Evolutionary conservation across 2,888 invertebrate species (phyloP).

Genomic region (Xanthia togata): DNA sequence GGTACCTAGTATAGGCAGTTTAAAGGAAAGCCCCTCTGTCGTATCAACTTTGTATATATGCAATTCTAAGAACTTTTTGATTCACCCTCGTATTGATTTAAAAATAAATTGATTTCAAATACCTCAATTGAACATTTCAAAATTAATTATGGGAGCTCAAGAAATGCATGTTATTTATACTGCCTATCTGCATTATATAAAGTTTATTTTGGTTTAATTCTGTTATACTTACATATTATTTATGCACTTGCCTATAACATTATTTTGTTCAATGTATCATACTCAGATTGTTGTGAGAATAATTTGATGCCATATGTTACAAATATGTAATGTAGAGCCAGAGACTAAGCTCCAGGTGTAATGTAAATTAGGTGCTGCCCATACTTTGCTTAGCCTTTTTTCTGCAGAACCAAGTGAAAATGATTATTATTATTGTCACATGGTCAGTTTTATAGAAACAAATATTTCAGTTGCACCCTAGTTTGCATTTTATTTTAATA

Average conservation of each 20-base stretch:
- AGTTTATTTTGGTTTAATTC: background rate
- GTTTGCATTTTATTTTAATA: background rate
- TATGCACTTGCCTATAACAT: constrained; percentile 5
- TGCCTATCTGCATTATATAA: background rate
- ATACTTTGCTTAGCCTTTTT: constrained; percentile 25
- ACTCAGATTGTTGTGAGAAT: constrained; percentile 27
- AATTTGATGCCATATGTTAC: constrained; percentile 42
- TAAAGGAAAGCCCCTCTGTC: no score
- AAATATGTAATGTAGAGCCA: background rate
- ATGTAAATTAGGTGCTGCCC: constrained; percentile 24
- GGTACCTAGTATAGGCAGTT: no score
- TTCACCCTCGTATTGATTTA: no score
- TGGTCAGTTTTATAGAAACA: background rate
- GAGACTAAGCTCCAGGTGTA: constrained; percentile 22
- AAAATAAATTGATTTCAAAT: background rate
- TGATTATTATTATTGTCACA: constrained; percentile 1
- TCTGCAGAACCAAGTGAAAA: constrained; percentile 32
- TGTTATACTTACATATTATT: constrained; percentile 11
- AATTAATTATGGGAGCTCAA: background rate
- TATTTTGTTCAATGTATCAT: constrained; percentile 9
- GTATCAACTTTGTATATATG: no score
- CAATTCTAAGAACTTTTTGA: no score
- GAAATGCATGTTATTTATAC: constrained; percentile 1
- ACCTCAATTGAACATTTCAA: constrained; percentile 27
- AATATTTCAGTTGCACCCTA: background rate